These are phyloP conservation scores for Phalera bucephala DNA, from an alignment of 2,888 invertebrate genomes.

Conservation along the genomic window DNA sequence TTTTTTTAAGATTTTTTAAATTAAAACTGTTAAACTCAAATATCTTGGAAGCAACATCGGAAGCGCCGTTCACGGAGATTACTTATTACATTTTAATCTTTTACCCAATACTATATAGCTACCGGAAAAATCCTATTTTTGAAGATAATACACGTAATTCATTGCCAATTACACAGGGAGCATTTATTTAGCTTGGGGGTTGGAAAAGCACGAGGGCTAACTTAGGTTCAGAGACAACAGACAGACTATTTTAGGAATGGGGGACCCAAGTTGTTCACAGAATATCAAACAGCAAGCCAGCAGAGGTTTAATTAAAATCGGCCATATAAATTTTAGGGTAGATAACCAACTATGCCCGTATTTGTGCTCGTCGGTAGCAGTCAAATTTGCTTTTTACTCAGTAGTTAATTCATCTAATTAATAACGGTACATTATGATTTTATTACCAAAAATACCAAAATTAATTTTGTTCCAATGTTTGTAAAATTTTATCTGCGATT, in stretches of 20 bases:
- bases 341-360: slow-evolving; percentile 10
- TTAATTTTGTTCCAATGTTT: background rate
- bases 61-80: background rate
- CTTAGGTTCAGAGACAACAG: background rate
- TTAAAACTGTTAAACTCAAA: too few relatives aligned
- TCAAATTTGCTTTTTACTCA: slow-evolving; percentile 12
- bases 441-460: background rate
- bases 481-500: too few relatives aligned
- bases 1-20: too few relatives aligned
- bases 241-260: slow-evolving; percentile 4
- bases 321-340: slow-evolving; percentile 15
- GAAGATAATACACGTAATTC: background rate
- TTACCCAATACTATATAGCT: too few relatives aligned
- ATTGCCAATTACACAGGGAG: background rate
- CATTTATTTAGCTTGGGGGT: background rate
- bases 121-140: background rate
- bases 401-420: slow-evolving; percentile 8
- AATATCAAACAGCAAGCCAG: slow-evolving; percentile 26
- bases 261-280: slow-evolving; percentile 11
- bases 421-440: background rate
- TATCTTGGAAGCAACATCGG: background rate
- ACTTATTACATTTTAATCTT: background rate
- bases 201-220: background rate
- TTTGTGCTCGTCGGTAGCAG: slow-evolving; percentile 4
- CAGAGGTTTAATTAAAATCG: slow-evolving; percentile 29